Percentiles rank a stretch among this genome's conserved stretches.
Conservation (phyloP, 2,113 vertebrate genomes). For the Xyrauchen texanus region DNA sequence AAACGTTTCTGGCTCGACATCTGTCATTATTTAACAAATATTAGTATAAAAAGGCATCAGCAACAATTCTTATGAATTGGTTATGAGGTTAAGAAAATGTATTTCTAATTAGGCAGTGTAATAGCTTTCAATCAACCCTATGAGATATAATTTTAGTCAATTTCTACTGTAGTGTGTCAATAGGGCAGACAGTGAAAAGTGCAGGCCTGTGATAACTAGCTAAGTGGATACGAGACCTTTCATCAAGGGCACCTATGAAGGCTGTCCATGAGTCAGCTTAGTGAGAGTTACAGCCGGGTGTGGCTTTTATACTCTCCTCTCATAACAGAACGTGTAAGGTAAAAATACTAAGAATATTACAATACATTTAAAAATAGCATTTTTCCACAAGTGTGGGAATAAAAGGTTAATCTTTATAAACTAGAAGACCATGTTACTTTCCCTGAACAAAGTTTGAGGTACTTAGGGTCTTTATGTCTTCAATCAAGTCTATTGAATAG, state of each 20-base stretch:
- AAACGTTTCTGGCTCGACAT: background rate
- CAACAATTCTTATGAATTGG: background rate
- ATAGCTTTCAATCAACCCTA: constrained; percentile 24
- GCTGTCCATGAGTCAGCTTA: background rate
- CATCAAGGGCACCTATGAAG: background rate
- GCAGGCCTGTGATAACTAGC: constrained; percentile 16
- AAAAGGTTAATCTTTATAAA: no score
- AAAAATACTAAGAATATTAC: background rate
- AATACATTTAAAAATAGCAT: background rate
- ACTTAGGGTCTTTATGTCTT: no score
- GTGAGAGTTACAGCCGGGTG: background rate
- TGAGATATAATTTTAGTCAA: no score
- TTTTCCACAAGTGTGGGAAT: background rate
- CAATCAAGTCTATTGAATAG: no score
- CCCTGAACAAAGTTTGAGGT: no score
- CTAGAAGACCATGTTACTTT: no score
- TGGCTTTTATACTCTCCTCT: background rate
- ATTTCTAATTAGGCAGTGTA: constrained; percentile 5
- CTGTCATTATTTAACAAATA: background rate
- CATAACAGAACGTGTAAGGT: background rate
- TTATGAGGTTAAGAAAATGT: background rate
- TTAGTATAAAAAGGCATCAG: no score
- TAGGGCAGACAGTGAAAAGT: constrained; percentile 27
- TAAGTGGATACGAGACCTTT: constrained; percentile 9
- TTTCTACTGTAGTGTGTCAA: no score